Conservation (phyloP, 1,140 invertebrate genomes). For the Belonocnema kinseyi region DNA sequence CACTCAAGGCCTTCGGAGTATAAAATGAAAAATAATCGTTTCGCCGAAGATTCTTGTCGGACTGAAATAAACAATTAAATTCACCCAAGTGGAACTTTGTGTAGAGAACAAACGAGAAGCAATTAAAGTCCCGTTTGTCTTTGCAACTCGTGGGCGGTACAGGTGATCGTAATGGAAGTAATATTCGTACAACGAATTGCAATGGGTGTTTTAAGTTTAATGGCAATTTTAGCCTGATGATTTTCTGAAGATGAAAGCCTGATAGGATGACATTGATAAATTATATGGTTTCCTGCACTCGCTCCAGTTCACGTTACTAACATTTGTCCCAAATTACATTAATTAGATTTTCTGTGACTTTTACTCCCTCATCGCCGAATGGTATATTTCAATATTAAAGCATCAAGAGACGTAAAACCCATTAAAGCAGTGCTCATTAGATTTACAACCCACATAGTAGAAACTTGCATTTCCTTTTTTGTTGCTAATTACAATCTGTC, state of each 20-base stretch:
- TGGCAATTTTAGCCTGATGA: not conserved
- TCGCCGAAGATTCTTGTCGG: not conserved
- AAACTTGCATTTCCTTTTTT: conserved; percentile 3
- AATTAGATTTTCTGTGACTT: conserved; percentile 2
- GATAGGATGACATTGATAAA: conserved; percentile 1
- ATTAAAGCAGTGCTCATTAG: not conserved
- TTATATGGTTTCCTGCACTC: not conserved
- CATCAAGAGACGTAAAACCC: not conserved
- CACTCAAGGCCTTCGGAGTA: not conserved
- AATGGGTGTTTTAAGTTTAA: conserved; percentile 3
- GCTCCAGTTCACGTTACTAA: not conserved
- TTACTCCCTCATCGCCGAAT: not conserved
- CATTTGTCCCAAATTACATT: not conserved
- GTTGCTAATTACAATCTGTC: not conserved
- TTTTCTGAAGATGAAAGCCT: not conserved
- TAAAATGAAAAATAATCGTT: conserved; percentile 17
- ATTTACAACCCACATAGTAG: not conserved
- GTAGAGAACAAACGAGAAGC: conserved; percentile 22
- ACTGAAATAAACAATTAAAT: conserved; percentile 30
- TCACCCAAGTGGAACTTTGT: conserved; percentile 19
- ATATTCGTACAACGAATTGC: conserved; percentile 23
- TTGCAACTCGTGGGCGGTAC: conserved; percentile 18
- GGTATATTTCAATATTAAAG: not conserved
- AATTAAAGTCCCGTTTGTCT: conserved; percentile 28
- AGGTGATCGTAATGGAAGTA: conserved; percentile 22